These are phyloP conservation scores for Bos taurus DNA, from an alignment of 2,113 vertebrate genomes.

Conservation along the genomic window ARS-UCD2.0 NC_037337.1:18952001-18952500, in stretches of 20 bases:
- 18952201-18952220: neutral
- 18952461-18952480: neutral
- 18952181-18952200: neutral
- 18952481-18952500: neutral
- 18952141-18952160: neutral
- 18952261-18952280: neutral
- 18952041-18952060: neutral
- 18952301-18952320: neutral
- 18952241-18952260: neutral
- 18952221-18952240: neutral
- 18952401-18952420: neutral
- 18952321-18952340: neutral
- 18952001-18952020: neutral
- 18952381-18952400: neutral
- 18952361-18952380: neutral
- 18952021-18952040: neutral
- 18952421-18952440: neutral
- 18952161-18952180: neutral
- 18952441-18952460: neutral
- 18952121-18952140: neutral
- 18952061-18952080: neutral
- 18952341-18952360: neutral
- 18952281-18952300: neutral
- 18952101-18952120: neutral
- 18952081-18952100: neutral